phyloP scores from a whole-genome alignment of 2,797 vertebrate species.

The Dendrocincla fuliginosa region DNA sequence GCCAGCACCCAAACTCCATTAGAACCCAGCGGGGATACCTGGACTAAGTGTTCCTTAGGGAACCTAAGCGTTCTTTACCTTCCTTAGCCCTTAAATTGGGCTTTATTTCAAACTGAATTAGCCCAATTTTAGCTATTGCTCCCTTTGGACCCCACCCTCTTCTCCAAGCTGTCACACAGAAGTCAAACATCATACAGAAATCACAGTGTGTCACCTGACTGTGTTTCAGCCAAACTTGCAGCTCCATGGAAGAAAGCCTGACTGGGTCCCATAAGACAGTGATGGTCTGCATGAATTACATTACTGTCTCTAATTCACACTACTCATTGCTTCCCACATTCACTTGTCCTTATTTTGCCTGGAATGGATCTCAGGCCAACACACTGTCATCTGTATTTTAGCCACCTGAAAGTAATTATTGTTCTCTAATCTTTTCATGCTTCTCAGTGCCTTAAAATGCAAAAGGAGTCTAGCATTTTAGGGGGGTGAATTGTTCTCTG shows the following conservation, averaged over 20 bases:
- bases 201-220: not conserved
- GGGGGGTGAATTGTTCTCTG: not conserved
- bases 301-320: not conserved
- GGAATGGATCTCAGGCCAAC: not conserved
- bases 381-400: not conserved
- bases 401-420: not conserved
- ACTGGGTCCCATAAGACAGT: not conserved
- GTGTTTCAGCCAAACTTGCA: not conserved
- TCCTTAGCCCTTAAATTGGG: no score
- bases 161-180: fast-evolving
- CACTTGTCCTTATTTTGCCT: not conserved
- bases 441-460: not conserved
- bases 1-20: not conserved
- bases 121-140: not conserved
- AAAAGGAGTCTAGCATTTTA: not conserved
- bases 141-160: not conserved
- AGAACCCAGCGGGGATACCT: fast-evolving
- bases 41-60: fast-evolving
- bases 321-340: not conserved
- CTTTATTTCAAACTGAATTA: not conserved
- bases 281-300: not conserved
- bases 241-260: not conserved
- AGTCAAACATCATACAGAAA: not conserved
- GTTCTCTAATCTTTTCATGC: not conserved
- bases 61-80: no score